phyloP scores from a whole-genome alignment of 1,140 invertebrate species.

The Globodera ellingtonae region DNA sequence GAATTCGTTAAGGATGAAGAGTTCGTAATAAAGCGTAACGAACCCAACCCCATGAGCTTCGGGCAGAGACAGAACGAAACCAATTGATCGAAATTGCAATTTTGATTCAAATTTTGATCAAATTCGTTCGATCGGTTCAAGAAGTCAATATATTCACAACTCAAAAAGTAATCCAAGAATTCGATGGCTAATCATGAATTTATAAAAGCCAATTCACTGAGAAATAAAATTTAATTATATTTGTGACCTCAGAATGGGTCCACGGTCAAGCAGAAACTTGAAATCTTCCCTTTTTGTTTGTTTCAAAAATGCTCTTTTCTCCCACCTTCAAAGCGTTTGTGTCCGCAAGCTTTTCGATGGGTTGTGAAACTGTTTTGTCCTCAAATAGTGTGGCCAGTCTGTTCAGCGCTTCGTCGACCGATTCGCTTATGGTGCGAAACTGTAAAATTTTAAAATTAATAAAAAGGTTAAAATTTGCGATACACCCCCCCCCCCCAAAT shows the following conservation, averaged over 20 bases:
- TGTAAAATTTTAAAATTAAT: neutral
- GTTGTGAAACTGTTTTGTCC: neutral
- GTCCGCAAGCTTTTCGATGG: neutral
- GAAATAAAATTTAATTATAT: no score
- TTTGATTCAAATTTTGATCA: no score
- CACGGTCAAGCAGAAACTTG: no score
- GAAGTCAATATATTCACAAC: no score
- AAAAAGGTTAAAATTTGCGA: neutral
- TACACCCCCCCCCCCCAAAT: neutral
- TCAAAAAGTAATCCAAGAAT: no score
- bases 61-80: neutral
- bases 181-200: no score
- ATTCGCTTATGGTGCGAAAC: neutral
- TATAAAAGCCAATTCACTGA: neutral
- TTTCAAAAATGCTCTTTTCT: neutral
- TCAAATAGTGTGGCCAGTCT: neutral
- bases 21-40: no score
- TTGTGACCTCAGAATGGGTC: no score
- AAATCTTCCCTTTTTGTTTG: no score
- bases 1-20: no score
- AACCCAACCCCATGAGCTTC: no score
- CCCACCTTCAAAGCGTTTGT: neutral
- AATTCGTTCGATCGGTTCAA: no score
- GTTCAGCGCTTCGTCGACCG: neutral
- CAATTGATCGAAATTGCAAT: neutral